Evolutionary conservation across 1,140 invertebrate species (phyloP).

Genomic region (Microplitis mediator): DNA sequence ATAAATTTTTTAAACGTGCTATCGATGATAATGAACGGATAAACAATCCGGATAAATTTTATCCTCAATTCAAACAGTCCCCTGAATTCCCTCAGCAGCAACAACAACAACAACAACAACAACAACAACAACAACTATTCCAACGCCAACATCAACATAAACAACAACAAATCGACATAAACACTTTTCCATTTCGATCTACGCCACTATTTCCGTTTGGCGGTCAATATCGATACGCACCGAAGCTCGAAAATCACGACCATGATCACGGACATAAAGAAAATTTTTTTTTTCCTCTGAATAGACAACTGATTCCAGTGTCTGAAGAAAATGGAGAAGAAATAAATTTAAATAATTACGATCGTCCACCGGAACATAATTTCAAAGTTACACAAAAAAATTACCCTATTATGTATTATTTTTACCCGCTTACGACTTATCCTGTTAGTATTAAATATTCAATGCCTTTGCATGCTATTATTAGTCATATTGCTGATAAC

Average conservation of each 20-base stretch:
- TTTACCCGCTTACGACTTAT: neutral
- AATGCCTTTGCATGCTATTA: neutral
- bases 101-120: neutral
- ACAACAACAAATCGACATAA: neutral
- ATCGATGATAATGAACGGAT: neutral
- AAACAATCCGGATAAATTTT: neutral
- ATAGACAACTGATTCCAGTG: too few species aligned
- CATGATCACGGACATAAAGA: neutral
- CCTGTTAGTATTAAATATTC: neutral
- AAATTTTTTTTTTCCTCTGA: neutral
- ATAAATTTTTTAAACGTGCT: slow-evolving; percentile 17
- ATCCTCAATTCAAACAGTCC: too few species aligned
- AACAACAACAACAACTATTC: neutral
- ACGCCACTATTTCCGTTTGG: neutral
- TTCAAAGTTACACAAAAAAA: neutral
- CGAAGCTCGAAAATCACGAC: neutral
- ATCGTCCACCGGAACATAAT: neutral
- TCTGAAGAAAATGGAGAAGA: neutral
- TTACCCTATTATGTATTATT: slow-evolving; percentile 3
- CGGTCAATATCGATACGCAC: neutral
- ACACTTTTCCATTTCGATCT: neutral
- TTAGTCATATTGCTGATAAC: neutral
- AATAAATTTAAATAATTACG: neutral
- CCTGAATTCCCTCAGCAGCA: too few species aligned
- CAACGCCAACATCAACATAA: neutral